A percentile compares a stretch with the other conserved stretches of the same genome.
These are phyloP conservation scores for Sebastes diaconus DNA, from an alignment of 2,797 vertebrate species.

Conservation along the genomic window DNA sequence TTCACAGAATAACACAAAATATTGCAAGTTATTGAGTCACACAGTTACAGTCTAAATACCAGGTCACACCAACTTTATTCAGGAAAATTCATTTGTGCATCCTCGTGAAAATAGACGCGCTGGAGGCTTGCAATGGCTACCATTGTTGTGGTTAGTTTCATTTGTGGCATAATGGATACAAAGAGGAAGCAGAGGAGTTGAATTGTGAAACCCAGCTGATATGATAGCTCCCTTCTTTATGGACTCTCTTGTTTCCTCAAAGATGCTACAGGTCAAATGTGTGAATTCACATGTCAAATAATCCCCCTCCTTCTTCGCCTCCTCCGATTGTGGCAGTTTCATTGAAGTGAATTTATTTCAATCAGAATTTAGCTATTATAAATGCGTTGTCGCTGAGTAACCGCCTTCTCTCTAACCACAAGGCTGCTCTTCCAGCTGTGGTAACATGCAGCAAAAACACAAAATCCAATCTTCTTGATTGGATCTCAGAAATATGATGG, in stretches of 20 bases:
- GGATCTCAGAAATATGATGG: constrained; percentile 14
- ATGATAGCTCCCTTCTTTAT: neutral
- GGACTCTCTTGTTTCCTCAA: neutral
- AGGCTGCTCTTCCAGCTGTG: neutral
- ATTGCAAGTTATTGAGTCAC: neutral
- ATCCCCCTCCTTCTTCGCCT: neutral
- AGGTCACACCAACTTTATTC: neutral
- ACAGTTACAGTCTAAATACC: neutral
- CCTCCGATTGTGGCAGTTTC: neutral
- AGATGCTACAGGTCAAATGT: neutral
- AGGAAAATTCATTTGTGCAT: neutral
- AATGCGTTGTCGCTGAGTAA: neutral
- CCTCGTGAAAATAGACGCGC: neutral
- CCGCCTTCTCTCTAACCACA: neutral
- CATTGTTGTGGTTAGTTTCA: neutral
- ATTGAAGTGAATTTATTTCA: neutral
- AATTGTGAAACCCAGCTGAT: neutral
- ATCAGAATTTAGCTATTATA: neutral
- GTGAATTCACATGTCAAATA: neutral
- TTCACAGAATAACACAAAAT: neutral
- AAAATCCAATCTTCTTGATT: constrained; percentile 20
- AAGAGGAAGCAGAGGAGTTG: neutral
- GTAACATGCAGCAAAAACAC: neutral
- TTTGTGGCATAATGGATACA: neutral
- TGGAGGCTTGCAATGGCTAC: too few relatives aligned